phyloP scores from a whole-genome alignment of 2,113 vertebrate species.

The Gobio gobio region DNA sequence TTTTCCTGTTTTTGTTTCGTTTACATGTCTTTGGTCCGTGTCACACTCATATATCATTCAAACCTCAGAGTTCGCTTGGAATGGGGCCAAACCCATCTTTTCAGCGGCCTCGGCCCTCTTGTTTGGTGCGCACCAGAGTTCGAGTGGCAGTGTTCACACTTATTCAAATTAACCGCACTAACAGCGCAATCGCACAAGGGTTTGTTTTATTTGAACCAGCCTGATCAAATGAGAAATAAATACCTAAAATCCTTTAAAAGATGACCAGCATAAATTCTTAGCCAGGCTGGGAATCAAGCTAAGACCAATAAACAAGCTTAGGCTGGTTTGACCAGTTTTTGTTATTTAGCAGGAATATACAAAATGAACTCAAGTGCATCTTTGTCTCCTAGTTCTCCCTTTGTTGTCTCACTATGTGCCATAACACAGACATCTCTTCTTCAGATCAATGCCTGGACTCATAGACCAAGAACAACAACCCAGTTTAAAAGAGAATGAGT shows the following conservation, averaged over 20 bases:
- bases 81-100: no score
- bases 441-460: not conserved
- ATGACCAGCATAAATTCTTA: not conserved
- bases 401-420: not conserved
- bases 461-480: not conserved
- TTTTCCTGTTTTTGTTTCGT: no score
- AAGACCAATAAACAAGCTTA: not conserved
- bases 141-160: no score
- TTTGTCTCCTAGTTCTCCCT: not conserved
- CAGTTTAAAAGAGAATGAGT: not conserved
- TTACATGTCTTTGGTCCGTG: no score
- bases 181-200: no score
- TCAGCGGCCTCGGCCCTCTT: no score
- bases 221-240: not conserved
- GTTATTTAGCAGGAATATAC: not conserved
- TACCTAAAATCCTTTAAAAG: not conserved
- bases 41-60: no score
- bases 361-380: not conserved
- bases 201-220: not conserved
- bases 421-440: not conserved
- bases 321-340: not conserved
- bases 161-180: no score
- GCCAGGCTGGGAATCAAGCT: not conserved
- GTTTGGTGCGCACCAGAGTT: no score
- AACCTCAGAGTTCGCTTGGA: no score